phyloP scores from a whole-genome alignment of 53 echinoderm and acorn worm species.

The Actinopyga echinites region DNA sequence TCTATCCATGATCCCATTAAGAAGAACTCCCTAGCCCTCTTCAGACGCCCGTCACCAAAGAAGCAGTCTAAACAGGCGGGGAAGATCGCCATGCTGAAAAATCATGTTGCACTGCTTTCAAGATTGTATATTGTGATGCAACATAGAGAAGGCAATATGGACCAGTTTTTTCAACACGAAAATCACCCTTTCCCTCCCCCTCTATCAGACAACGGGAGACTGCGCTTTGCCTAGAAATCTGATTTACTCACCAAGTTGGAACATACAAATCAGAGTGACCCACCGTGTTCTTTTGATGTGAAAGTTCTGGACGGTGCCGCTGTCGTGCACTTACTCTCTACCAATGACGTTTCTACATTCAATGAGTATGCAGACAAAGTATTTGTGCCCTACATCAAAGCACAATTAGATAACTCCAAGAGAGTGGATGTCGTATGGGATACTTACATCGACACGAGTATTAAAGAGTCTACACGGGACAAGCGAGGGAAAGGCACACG shows the following conservation, averaged over 20 bases:
- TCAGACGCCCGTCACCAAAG: constrained; percentile 22
- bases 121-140: constrained; percentile 53
- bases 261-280: background rate
- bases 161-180: constrained; percentile 62
- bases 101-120: background rate
- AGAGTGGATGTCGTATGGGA: constrained; percentile 43
- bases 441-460: background rate
- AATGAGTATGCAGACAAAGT: constrained; percentile 13
- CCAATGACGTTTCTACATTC: background rate
- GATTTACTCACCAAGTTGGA: background rate
- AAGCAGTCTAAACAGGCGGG: constrained; percentile 1
- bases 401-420: background rate
- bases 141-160: constrained; percentile 45
- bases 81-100: constrained; percentile 30
- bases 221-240: background rate
- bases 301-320: constrained; percentile 25
- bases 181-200: constrained; percentile 66
- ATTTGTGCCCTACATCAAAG: background rate
- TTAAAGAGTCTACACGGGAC: constrained; percentile 16
- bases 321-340: background rate
- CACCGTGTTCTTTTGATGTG: background rate
- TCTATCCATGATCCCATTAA: background rate
- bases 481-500: background rate
- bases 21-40: constrained; percentile 38
- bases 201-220: constrained; percentile 27